A percentile compares a stretch with the other conserved stretches of the same genome.
Evolutionary conservation across 2,888 invertebrate genomes (phyloP).

Genomic region (Lacanobia wlatinum): DNA sequence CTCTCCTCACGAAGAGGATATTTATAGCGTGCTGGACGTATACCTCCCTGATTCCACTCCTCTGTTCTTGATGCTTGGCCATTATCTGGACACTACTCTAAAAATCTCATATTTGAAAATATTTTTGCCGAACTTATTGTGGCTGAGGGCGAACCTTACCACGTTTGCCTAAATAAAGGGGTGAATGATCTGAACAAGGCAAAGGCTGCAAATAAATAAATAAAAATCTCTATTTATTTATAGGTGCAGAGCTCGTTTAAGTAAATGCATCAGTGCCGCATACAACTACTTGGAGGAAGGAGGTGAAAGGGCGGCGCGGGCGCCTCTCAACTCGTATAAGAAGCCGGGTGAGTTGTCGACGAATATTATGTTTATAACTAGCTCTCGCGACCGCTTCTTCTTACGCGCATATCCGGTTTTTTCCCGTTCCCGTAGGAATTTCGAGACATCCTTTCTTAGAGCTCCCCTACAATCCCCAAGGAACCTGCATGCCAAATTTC

Average conservation of each 20-base stretch:
- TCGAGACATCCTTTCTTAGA: too few relatives aligned
- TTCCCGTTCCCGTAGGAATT: too few relatives aligned
- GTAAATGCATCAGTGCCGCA: slow-evolving; percentile 88
- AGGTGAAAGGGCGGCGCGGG: slow-evolving; percentile 83
- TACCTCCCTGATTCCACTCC: too few relatives aligned
- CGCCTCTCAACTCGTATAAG: slow-evolving; percentile 84
- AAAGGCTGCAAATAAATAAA: too few relatives aligned
- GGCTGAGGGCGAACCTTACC: not conserved
- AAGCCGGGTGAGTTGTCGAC: slow-evolving; percentile 81
- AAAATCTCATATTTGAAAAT: not conserved
- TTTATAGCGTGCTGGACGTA: not conserved
- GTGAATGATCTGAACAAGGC: not conserved
- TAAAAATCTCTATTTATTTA: not conserved
- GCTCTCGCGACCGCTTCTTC: too few relatives aligned
- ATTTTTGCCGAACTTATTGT: too few relatives aligned
- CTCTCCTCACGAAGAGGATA: not conserved
- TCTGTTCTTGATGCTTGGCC: too few relatives aligned
- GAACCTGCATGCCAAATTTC: too few relatives aligned
- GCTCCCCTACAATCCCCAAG: too few relatives aligned
- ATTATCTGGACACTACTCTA: not conserved
- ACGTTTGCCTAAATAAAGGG: not conserved
- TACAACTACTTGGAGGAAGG: slow-evolving; percentile 89
- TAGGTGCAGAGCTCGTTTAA: slow-evolving; percentile 85
- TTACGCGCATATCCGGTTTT: too few relatives aligned
- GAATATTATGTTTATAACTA: too few relatives aligned